Evolutionary conservation across 1,140 invertebrate species (phyloP).

Genomic region (Argopecten irradians): DNA sequence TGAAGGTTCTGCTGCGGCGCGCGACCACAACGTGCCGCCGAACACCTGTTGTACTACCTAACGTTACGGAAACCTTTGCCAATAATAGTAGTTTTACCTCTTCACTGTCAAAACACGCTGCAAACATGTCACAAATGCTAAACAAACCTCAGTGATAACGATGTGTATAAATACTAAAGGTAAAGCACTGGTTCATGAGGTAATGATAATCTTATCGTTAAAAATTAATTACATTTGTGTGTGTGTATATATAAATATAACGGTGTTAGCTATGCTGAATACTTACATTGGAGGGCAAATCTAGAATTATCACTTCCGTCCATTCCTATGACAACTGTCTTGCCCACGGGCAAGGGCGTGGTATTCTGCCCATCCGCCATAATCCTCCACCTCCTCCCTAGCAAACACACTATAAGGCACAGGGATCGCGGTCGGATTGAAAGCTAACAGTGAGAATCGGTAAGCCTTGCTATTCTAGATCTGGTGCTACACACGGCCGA

Average conservation of each 20-base stretch:
- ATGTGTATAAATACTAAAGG: background rate
- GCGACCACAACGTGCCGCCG: background rate
- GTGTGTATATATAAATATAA: too few relatives aligned
- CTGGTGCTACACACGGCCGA: background rate
- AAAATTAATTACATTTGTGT: background rate
- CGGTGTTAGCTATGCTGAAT: background rate
- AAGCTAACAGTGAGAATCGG: background rate
- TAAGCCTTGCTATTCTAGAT: background rate
- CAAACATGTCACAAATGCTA: background rate
- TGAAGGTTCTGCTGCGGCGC: background rate
- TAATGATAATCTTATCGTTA: background rate
- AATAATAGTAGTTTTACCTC: background rate
- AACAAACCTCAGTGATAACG: background rate
- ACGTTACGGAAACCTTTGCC: background rate
- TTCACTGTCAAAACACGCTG: background rate
- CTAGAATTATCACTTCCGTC: constrained; percentile 63
- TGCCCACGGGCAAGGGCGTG: background rate
- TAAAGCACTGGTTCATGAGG: background rate
- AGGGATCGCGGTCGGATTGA: background rate
- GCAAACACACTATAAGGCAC: background rate
- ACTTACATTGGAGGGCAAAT: constrained; percentile 65
- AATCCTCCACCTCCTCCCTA: background rate
- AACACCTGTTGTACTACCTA: background rate
- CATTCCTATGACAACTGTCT: constrained; percentile 61
- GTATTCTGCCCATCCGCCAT: background rate